These are phyloP conservation scores for Biston stratarius DNA, from an alignment of 2,888 invertebrate species.

Conservation along the genomic window DNA sequence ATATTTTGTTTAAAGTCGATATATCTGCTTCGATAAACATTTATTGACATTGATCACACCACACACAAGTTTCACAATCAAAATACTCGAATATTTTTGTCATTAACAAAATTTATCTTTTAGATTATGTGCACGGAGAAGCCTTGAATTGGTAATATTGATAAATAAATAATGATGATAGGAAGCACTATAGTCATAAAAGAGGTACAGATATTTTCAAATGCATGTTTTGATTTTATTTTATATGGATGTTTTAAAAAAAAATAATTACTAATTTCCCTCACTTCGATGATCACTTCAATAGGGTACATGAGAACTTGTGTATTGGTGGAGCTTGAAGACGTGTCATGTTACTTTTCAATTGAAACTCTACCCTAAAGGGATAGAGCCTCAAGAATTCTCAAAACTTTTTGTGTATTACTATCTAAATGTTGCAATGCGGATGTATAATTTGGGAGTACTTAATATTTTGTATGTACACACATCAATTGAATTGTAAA, in stretches of 20 bases:
- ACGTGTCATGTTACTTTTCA: too few species aligned
- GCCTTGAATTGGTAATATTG: slow-evolving; percentile 47
- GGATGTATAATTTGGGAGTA: too few species aligned
- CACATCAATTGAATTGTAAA: too few species aligned
- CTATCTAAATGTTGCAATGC: too few species aligned
- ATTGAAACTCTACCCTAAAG: too few species aligned
- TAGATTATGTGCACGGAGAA: slow-evolving; percentile 45
- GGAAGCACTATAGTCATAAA: slow-evolving; percentile 6
- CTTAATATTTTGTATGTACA: too few species aligned
- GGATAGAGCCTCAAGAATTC: too few species aligned
- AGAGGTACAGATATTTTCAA: neutral
- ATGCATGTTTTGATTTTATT: slow-evolving; percentile 1
- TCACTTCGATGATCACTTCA: too few species aligned
- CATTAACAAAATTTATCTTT: slow-evolving; percentile 51
- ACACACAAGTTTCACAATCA: slow-evolving; percentile 43
- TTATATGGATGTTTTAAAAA: neutral
- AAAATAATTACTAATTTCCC: too few species aligned
- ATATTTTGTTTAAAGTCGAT: neutral
- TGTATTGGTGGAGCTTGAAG: too few species aligned
- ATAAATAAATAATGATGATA: slow-evolving; percentile 23
- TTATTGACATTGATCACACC: slow-evolving; percentile 18
- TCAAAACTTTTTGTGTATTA: too few species aligned
- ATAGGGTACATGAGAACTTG: too few species aligned
- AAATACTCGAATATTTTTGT: slow-evolving; percentile 51
- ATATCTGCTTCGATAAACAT: neutral